Conservation (phyloP, 2,113 vertebrate genomes). For the Oncorhynchus kisutch region DNA sequence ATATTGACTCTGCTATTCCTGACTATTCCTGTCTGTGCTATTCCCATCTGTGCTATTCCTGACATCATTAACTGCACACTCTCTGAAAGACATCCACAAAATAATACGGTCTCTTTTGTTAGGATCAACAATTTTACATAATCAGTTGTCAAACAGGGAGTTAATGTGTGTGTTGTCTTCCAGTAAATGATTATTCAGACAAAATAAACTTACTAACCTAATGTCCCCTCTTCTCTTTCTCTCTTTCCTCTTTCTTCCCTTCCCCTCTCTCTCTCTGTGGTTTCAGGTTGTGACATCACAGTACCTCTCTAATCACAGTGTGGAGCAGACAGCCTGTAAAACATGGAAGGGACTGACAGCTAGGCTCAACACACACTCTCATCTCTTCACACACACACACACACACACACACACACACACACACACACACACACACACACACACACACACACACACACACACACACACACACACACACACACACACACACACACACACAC, state of each 20-base stretch:
- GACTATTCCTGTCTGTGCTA: too few relatives aligned
- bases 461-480: constrained; percentile 8
- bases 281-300: constrained; percentile 71
- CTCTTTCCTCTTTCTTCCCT: constrained; percentile 17
- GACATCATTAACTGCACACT: background rate
- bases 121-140: background rate
- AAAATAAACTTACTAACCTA: background rate
- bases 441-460: constrained; percentile 15
- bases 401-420: constrained; percentile 45
- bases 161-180: background rate
- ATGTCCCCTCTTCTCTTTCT: background rate
- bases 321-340: constrained; percentile 70
- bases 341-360: constrained; percentile 73
- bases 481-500: constrained; percentile 12
- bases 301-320: constrained; percentile 73
- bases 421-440: constrained; percentile 24
- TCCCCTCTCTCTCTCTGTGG: constrained; percentile 53
- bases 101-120: background rate
- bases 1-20: too few relatives aligned
- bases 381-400: constrained; percentile 57
- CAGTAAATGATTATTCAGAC: background rate
- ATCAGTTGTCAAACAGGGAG: background rate
- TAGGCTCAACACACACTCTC: constrained; percentile 66
- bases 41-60: too few relatives aligned
- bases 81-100: background rate